Base-by-base conservation (phyloP, 2,888 invertebrate genomes). In the Itoplectis maculator region DNA sequence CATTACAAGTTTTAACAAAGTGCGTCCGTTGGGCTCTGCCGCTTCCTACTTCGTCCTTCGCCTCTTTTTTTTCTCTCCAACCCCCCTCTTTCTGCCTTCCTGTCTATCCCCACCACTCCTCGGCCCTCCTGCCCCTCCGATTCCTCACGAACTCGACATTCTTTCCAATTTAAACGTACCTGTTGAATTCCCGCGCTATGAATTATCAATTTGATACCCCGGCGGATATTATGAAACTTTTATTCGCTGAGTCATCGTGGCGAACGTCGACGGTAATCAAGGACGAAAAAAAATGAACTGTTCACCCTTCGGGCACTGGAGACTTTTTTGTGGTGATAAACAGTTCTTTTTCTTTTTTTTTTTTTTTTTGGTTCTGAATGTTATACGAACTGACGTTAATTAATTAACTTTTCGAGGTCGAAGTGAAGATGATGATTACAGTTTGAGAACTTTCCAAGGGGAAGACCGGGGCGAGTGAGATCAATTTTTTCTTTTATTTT, bases 1-100 rank as follows among this genome's bases (percentile, higher is more conserved):
- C 37, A 69, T 75, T 56, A 75, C 6, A 61, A 80, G 35, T 80
- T 80, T 42, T 63, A 6, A 73, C 49, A 78, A 56, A 72, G 40
- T 54, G 20, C 15, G 61, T 61, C 6, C 0, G n/a, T 11, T 13
- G 49, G 35, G 18, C 2, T 13, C 77, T 78, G 54, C 35, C 35
- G 15, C 13, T 69, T 49, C 23, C n/a, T n/a, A n/a, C 49, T 51
- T 40, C 15, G 0, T n/a, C 13, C 9, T 56, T 23, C 51, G 18
- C 13, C 2, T 45, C 42, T 45, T 45, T 65, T 23, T 0, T n/a
- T 65, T 42, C 5, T 35, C 6, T 2, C 35, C 23, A 7, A 11
- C 23, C 20, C 11, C 20, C 23, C 20, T 4, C 11, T 8, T 54
- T n/a, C n/a, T n/a, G n/a, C n/a, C n/a, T n/a, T n/a, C n/a, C n/a